Evolutionary conservation across 2,797 vertebrate genomes (phyloP), one percentile per base, ranked within the genome.

Genomic region (Brachymystax lenok): DNA sequence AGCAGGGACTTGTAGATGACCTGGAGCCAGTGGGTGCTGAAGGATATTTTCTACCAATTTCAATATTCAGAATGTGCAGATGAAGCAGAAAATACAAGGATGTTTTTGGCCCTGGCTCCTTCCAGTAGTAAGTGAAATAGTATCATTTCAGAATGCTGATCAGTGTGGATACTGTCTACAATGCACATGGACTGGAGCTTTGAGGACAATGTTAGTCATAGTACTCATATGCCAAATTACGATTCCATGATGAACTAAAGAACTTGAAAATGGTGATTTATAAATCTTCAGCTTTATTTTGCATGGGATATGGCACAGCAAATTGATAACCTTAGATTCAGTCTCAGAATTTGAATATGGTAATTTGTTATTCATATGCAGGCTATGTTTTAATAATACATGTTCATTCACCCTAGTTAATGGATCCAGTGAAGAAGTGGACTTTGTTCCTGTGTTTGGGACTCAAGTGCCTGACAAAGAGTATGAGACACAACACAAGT

Each of bases 31-130:
- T n/a, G n/a, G n/a, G n/a, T 63, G 59, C 17, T 24, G 24, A 24
- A 63, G 21, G 21, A 27, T 10, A 12, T 63, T 33, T 8, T 21
- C 17, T 50, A 24, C 16, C n/a, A 17, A 69, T 19, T 84, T 71
- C n/a, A n/a, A 69, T 81, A 74, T 71, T 86, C 82, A 72, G 92
- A 93, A 91, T 92, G 84, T 87, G 84, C 82, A 0, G 91, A 95
- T 8, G 96, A 97, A 86, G 86, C 87, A 78, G 91, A 95, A 86
- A 98, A 97, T 87, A 96, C 96, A 71, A 94, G 88, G 63, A 84
- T 80, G 61, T 98, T 96, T 91, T 89, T 96, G 79, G 85, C 93
- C 85, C 90, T 97, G 85, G 92, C 93, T 52, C 85, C 91, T 54
- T 52, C 71, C 40, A 56, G n/a, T 64, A 87, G 93, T 94, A 81